Evolutionary conservation across 2,888 invertebrate genomes (phyloP).

Genomic region (Zaprionus lineosus): DNA sequence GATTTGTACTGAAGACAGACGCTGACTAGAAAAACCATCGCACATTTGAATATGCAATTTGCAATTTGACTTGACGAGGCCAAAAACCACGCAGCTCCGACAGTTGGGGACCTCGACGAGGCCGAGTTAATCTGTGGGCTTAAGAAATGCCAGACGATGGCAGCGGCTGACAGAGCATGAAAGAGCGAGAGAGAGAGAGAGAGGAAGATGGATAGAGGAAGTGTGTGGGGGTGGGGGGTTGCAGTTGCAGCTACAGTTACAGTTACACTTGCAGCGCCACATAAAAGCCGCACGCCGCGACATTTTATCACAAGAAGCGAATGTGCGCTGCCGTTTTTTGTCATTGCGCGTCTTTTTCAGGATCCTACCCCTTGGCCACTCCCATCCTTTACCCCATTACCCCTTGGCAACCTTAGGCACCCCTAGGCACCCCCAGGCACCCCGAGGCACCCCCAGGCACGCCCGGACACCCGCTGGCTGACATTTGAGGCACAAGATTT

Average conservation of each 20-base stretch:
- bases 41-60: conserved; percentile 79
- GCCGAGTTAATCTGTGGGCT: conserved; percentile 70
- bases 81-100: conserved; percentile 60
- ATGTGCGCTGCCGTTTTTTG: conserved; percentile 11
- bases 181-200: too few relatives aligned
- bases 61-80: conserved; percentile 78
- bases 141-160: conserved; percentile 68
- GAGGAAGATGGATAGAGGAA: too few relatives aligned
- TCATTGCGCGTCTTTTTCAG: conserved; percentile 8
- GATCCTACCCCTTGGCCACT: conserved; percentile 1
- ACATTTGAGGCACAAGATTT: conserved; percentile 77
- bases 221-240: too few relatives aligned
- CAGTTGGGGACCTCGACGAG: conserved; percentile 29
- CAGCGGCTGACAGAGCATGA: conserved; percentile 18
- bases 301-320: conserved; percentile 68
- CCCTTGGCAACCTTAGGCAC: too few relatives aligned
- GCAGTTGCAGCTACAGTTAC: conserved; percentile 6
- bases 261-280: conserved; percentile 38
- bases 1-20: conserved; percentile 75
- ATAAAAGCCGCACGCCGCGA: conserved; percentile 63
- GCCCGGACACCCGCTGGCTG: too few relatives aligned
- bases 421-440: too few relatives aligned
- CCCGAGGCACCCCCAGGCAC: too few relatives aligned
- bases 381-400: too few relatives aligned
- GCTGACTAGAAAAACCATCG: conserved; percentile 72